Base-by-base conservation (phyloP, 2,113 vertebrate genomes). In the rat (Rattus norvegicus) region DNA sequence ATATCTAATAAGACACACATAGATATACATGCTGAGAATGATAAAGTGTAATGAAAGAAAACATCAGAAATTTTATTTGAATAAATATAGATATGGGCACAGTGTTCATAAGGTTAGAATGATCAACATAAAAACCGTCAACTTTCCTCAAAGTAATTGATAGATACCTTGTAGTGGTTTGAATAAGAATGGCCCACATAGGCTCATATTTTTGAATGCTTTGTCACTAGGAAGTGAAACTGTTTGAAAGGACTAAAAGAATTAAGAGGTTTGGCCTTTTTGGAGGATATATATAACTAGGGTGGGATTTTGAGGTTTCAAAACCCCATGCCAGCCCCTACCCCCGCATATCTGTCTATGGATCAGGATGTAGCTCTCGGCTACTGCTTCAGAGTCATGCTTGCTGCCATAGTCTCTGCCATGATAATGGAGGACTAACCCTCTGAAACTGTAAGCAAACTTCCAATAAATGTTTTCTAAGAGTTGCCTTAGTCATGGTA, bases 1-100 rank as follows among this genome's bases (percentile, higher is more conserved):
- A 85, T 96, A 92, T 59, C 54, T 67, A 84, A 79, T 7, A 93
- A 83, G 94, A 94, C 61, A 90, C 28, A 56, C 28, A 24, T 30
- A 89, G 56, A 86, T 59, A 67, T 80, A 56, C 59, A 86, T 39
- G 19, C 9, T 81, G 49, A 89, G 75, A 92, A 65, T 70, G 72
- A 89, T 80, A 72, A 89, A 73, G 36, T 63, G 61, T 84, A 73
- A 75, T 89, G 20, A 88, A 72, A 76, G 10, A 91, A 91, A 91
- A 43, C 56, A 91, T n/a, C 22, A 11, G 85, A 89, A 67, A 85
- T 43, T 12, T 88, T 52, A 72, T 72, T 54, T 72, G 87, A 93
- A 81, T 91, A 95, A 93, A 93, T 76, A 36, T 9, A n/a, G 28
- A 81, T 81, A 75, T 30, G 75, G 20, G 67, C 3, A 47, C 36